Evolutionary conservation across 2,797 vertebrate species (phyloP).

Genomic region (Thunnus albacares): DNA sequence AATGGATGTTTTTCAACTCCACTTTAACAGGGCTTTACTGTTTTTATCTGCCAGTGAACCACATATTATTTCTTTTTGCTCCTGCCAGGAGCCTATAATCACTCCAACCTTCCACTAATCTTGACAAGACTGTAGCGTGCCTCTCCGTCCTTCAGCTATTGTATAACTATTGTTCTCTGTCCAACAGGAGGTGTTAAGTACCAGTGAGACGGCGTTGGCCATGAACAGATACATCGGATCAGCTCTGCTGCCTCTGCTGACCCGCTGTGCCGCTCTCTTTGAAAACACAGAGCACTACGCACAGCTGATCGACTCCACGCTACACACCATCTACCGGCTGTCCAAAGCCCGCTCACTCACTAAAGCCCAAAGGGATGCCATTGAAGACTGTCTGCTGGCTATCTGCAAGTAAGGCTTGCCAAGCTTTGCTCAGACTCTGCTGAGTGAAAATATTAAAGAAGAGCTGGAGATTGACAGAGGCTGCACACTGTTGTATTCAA

Average conservation of each 20-base stretch:
- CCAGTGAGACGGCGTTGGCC: conserved; percentile 94
- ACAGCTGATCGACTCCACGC: conserved; percentile 92
- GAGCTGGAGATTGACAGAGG: background rate
- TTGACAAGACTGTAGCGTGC: background rate
- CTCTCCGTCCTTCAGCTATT: background rate
- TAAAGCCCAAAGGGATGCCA: conserved; percentile 97
- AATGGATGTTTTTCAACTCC: background rate
- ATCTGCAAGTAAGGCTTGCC: conserved; percentile 92
- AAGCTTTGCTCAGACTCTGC: background rate
- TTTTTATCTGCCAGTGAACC: background rate
- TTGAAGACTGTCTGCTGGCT: conserved; percentile 96
- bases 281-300: conserved; percentile 93
- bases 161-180: conserved; percentile 10
- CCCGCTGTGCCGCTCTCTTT: conserved; percentile 94
- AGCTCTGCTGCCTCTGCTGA: conserved; percentile 95
- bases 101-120: background rate
- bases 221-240: conserved; percentile 97
- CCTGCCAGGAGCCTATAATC: background rate
- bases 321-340: conserved; percentile 97
- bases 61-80: background rate
- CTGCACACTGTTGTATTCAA: conserved; percentile 2
- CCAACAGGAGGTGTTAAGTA: conserved; percentile 93
- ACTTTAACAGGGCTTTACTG: background rate
- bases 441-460: background rate
- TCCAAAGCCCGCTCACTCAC: conserved; percentile 98